Percentiles rank a stretch among this genome's conserved stretches.
Conservation (phyloP, 2,888 invertebrate genomes). For the Ptychoptera albimana region DNA sequence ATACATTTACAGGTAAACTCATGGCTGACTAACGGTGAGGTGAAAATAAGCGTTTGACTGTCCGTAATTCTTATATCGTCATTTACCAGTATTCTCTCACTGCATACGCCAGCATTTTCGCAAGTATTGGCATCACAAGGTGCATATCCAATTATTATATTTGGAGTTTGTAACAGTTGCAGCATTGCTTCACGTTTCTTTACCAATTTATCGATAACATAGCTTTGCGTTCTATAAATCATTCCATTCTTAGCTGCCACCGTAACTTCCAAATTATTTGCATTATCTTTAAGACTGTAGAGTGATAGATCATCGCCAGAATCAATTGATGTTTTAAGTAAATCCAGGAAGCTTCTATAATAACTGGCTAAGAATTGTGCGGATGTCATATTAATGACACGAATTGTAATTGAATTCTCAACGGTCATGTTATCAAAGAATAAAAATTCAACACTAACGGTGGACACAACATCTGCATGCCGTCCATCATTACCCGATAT, state of each 20-base stretch:
- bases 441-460: constrained; percentile 67
- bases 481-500: constrained; percentile 82
- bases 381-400: constrained; percentile 56
- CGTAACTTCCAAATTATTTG: constrained; percentile 47
- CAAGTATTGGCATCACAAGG: constrained; percentile 60
- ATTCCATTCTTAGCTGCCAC: constrained; percentile 44
- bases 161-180: constrained; percentile 41
- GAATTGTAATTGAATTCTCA: constrained; percentile 64
- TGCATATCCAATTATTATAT: constrained; percentile 55
- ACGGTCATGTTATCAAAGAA: constrained; percentile 68
- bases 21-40: constrained; percentile 64
- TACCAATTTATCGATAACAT: constrained; percentile 45
- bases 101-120: constrained; percentile 64
- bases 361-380: constrained; percentile 58
- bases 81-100: constrained; percentile 50
- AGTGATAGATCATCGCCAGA: constrained; percentile 47
- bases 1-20: constrained; percentile 67
- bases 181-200: constrained; percentile 48
- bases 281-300: constrained; percentile 53
- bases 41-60: constrained; percentile 65
- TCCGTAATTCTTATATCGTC: constrained; percentile 60
- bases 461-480: constrained; percentile 73
- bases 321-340: constrained; percentile 48
- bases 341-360: constrained; percentile 57
- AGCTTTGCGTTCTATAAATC: constrained; percentile 46